A percentile compares a stretch with the other conserved stretches of the same genome.
These are phyloP conservation scores for Phrynocephalus versicolor DNA, from an alignment of 2,113 vertebrate genomes.

Conservation along the genomic window DNA sequence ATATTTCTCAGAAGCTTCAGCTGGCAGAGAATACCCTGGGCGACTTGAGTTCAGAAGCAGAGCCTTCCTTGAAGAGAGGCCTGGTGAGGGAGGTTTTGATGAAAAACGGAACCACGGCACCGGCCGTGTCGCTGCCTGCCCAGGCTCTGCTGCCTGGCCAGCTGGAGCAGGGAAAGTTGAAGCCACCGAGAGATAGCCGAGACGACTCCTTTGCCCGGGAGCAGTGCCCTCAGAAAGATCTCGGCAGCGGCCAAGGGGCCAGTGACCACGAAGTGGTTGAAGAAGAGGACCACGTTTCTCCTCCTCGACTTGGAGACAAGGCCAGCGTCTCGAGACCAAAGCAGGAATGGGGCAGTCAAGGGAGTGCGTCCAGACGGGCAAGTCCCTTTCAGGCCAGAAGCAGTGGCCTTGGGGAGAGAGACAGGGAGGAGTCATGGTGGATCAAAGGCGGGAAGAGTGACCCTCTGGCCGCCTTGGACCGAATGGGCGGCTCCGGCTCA, in stretches of 20 bases:
- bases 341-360: constrained; percentile 26
- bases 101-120: constrained; percentile 70
- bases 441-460: constrained; percentile 50
- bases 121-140: constrained; percentile 54
- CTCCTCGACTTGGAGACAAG: constrained; percentile 13
- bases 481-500: constrained; percentile 31
- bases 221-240: constrained; percentile 57
- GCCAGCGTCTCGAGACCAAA: constrained; percentile 26
- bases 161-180: constrained; percentile 68
- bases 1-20: constrained; percentile 73
- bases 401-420: constrained; percentile 59
- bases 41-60: constrained; percentile 47
- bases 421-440: constrained; percentile 41
- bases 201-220: constrained; percentile 40
- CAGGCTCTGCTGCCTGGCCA: constrained; percentile 68
- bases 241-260: constrained; percentile 67
- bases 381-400: constrained; percentile 45
- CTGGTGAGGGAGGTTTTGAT: constrained; percentile 52
- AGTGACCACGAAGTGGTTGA: constrained; percentile 56
- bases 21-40: constrained; percentile 57
- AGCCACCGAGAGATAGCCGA: constrained; percentile 54
- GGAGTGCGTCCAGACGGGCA: not conserved
- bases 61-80: constrained; percentile 61
- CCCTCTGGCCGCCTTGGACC: constrained; percentile 10
- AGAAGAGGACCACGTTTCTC: constrained; percentile 64